These are phyloP conservation scores for Phyllopteryx taeniolatus DNA, from an alignment of 2,113 vertebrate genomes.

Conservation along the genomic window DNA sequence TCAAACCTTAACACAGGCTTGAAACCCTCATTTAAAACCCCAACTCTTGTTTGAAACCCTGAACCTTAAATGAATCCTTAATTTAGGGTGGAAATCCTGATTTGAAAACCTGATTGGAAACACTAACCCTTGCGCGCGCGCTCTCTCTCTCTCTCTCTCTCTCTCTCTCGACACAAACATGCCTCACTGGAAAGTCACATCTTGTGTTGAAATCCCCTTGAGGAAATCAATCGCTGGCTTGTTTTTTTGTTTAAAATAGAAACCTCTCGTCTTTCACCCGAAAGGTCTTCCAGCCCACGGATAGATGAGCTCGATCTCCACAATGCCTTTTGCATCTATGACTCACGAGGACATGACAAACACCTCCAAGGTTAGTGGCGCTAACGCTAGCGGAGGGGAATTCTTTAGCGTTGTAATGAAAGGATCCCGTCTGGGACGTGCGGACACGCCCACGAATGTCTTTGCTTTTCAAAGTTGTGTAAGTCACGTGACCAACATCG, in stretches of 20 bases:
- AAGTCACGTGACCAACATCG: too few relatives aligned
- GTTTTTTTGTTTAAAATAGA: not conserved
- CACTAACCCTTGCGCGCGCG: too few relatives aligned
- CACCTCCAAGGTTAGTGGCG: not conserved
- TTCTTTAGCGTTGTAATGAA: not conserved
- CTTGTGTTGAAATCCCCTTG: not conserved
- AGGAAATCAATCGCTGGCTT: not conserved
- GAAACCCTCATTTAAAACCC: too few relatives aligned
- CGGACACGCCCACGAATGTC: not conserved
- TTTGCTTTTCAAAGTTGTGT: not conserved
- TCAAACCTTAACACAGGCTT: too few relatives aligned
- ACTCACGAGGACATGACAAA: not conserved
- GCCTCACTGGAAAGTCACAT: not conserved
- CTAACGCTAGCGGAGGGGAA: not conserved
- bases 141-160: too few relatives aligned
- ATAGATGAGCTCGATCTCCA: not conserved
- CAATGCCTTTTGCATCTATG: not conserved
- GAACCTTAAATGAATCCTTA: too few relatives aligned
- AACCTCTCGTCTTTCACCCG: not conserved
- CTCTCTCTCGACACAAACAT: not conserved
- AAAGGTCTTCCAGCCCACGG: not conserved
- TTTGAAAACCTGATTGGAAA: too few relatives aligned
- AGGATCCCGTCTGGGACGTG: not conserved
- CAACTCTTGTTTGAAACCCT: too few relatives aligned
- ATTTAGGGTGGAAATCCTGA: too few relatives aligned